Conservation (phyloP, 2,888 invertebrate genomes). For the Leptopilina myrica region DNA sequence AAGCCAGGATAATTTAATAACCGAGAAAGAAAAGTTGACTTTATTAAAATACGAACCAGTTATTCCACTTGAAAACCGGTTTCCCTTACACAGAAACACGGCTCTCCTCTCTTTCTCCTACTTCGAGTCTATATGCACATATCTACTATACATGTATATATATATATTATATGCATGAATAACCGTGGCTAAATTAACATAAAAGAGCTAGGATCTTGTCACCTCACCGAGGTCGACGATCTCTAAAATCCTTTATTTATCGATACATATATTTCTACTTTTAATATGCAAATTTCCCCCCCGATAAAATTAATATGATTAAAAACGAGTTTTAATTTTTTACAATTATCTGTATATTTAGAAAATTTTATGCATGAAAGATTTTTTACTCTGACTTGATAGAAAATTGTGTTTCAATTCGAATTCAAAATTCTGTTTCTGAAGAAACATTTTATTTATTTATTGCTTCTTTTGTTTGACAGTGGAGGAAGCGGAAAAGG, state of each 20-base stretch:
- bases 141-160: constrained; percentile 18
- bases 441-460: too few relatives aligned
- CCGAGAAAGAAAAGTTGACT: constrained; percentile 64
- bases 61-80: constrained; percentile 68
- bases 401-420: too few relatives aligned
- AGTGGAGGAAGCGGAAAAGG: constrained; percentile 82
- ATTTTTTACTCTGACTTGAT: too few relatives aligned
- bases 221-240: constrained; percentile 4
- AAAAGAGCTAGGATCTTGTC: constrained; percentile 20
- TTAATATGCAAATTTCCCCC: constrained; percentile 13
- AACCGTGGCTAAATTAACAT: constrained; percentile 35
- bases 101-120: constrained; percentile 50
- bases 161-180: constrained; percentile 30
- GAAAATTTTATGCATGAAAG: too few relatives aligned
- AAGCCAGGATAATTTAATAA: constrained; percentile 65
- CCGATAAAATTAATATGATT: constrained; percentile 5
- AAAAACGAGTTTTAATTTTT: background rate
- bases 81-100: constrained; percentile 53
- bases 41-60: constrained; percentile 73
- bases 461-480: constrained; percentile 47
- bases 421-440: too few relatives aligned
- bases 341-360: too few relatives aligned
- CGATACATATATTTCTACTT: constrained; percentile 35
- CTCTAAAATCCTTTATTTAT: constrained; percentile 39
- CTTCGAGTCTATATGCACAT: constrained; percentile 42